A percentile compares a stretch with the other conserved stretches of the same genome.
Conservation (phyloP, 1,140 invertebrate genomes). For the Ganaspis sp. region DNA sequence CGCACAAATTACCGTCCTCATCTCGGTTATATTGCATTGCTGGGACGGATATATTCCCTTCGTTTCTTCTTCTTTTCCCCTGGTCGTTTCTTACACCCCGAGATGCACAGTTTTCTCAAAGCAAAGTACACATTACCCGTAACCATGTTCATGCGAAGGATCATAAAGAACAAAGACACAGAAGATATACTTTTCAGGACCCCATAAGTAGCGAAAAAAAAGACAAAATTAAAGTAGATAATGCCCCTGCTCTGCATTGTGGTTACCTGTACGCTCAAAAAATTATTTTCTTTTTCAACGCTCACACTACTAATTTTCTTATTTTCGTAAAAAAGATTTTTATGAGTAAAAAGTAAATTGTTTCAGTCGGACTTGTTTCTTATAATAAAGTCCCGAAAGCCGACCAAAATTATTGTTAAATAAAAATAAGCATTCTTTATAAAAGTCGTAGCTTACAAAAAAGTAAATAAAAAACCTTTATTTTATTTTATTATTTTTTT, state of each 20-base stretch:
- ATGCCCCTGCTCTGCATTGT: constrained; percentile 18
- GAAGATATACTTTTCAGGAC: constrained; percentile 23
- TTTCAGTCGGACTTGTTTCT: background rate
- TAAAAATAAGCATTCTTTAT: too few relatives aligned
- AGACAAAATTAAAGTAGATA: constrained; percentile 18
- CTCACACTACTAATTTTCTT: constrained; percentile 18
- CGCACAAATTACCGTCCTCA: constrained; percentile 55
- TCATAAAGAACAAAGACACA: constrained; percentile 29
- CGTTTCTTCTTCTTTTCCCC: constrained; percentile 30
- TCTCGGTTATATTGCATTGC: constrained; percentile 53
- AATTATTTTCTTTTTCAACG: background rate
- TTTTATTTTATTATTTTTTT: too few relatives aligned
- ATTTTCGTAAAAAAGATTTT: background rate
- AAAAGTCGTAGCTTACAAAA: too few relatives aligned
- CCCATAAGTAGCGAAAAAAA: constrained; percentile 16
- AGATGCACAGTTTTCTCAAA: background rate
- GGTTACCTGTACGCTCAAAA: constrained; percentile 1
- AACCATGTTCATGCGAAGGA: constrained; percentile 16
- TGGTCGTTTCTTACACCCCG: background rate
- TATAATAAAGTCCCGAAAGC: background rate
- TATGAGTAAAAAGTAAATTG: constrained; percentile 18
- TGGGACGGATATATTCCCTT: constrained; percentile 46
- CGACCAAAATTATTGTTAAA: background rate
- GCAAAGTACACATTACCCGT: constrained; percentile 17
- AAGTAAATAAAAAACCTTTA: too few relatives aligned